phyloP scores from a whole-genome alignment of 53 echinoderm and acorn worm species.

The Zoroaster sp. region DNA sequence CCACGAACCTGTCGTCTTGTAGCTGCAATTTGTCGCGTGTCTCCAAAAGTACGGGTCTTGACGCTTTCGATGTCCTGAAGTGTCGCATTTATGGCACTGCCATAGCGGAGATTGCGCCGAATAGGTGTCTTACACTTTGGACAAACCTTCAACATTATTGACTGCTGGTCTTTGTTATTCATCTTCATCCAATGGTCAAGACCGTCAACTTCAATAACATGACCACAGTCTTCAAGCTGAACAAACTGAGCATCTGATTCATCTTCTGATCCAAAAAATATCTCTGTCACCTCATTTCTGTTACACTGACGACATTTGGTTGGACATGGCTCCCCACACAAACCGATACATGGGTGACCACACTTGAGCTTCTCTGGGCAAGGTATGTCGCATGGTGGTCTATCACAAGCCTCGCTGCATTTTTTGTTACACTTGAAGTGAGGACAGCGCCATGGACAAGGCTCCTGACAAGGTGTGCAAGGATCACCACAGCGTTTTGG shows the following conservation, averaged over 20 bases:
- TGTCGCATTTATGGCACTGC: constrained; percentile 67
- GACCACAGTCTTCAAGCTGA: constrained; percentile 79
- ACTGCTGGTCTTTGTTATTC: background rate
- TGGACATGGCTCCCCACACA: constrained; percentile 91
- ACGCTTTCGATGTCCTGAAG: constrained; percentile 68
- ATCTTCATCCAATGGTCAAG: constrained; percentile 75
- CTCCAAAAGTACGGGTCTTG: constrained; percentile 66
- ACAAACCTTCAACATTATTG: constrained; percentile 68
- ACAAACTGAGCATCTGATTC: constrained; percentile 80
- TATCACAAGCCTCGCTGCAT: constrained; percentile 79
- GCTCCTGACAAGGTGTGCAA: constrained; percentile 80
- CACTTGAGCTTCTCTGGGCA: constrained; percentile 69
- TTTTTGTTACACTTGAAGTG: constrained; percentile 66
- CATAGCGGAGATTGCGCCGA: constrained; percentile 73
- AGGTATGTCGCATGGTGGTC: constrained; percentile 69
- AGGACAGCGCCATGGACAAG: constrained; percentile 82
- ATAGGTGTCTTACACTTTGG: constrained; percentile 75
- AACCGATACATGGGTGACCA: constrained; percentile 83
- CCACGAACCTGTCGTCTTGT: background rate
- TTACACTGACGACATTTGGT: constrained; percentile 80
- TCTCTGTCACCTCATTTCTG: constrained; percentile 78
- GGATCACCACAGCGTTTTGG: constrained; percentile 60
- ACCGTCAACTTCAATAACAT: constrained; percentile 64
- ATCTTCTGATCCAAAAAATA: constrained; percentile 85
- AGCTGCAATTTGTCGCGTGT: background rate